Evolutionary conservation across 2,113 vertebrate genomes (phyloP), one percentile per base, ranked within the genome.

Genomic region (Coregonus clupeaformis): DNA sequence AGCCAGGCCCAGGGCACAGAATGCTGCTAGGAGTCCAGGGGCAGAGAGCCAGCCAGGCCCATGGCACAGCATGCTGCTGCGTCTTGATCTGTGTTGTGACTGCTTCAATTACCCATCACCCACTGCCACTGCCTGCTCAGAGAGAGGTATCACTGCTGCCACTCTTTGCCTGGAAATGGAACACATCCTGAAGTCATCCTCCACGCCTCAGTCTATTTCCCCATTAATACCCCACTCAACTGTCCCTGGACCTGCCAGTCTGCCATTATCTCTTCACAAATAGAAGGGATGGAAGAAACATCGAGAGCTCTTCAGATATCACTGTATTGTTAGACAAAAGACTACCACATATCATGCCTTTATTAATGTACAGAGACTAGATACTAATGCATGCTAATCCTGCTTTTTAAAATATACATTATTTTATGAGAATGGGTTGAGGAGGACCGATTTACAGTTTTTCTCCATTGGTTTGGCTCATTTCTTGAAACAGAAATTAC

Each of bases 71-170:
- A 76, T 88, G 88, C 87, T 84, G 77, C 79, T 72, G 75, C 75
- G 27, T 84, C 85, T 85, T 75, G 83, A 89, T 91, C 85, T 86
- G 88, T 92, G 90, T 88, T 90, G 86, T 89, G 89, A 90, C 89
- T 87, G 81, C 88, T 87, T 87, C 87, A 90, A 89, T 91, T 92
- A 90, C 88, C 86, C 88, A 87, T 90, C 86, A 91, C 77, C 82
- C 71, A 78, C 67, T n/a, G n/a, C n/a, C 76, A 76, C 90, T 74
- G 71, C 76, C 32, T 13, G 22, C 4, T 25, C 52, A 42, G 65
- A 16, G 29, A 69, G 52, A 60, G 66, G 32, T 67, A 62, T 16
- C 49, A 45, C 14, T 42, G 36, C 36, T 42, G 36, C 36, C 36
- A 11, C 36, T 11, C 36, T 11, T 11, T 42, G 36, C 36, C 36